phyloP scores from a whole-genome alignment of 2,113 vertebrate species.

The Paraplagusia blochii region DNA sequence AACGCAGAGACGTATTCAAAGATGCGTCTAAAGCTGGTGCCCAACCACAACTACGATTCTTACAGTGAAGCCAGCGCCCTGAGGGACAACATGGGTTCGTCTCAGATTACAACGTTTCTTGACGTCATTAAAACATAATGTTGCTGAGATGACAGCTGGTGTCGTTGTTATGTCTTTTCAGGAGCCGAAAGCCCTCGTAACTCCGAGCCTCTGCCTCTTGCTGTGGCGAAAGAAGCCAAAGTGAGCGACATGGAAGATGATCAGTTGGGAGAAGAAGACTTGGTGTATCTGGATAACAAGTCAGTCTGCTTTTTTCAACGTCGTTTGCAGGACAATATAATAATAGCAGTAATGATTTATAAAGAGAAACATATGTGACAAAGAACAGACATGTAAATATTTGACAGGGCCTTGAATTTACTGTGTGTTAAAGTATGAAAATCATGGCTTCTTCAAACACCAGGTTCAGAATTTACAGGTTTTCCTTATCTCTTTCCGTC shows the following conservation, averaged over 20 bases:
- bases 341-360: too few relatives aligned
- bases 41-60: constrained; percentile 86
- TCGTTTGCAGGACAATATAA: not conserved
- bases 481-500: constrained; percentile 6
- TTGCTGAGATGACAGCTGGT: not conserved
- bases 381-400: not conserved
- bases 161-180: constrained; percentile 39
- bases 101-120: not conserved
- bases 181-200: constrained; percentile 83
- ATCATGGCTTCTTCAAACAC: not conserved
- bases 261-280: constrained; percentile 89
- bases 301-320: constrained; percentile 68
- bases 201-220: constrained; percentile 81
- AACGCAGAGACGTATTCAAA: constrained; percentile 91
- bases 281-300: constrained; percentile 81
- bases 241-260: constrained; percentile 91
- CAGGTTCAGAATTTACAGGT: not conserved
- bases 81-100: constrained; percentile 90
- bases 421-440: not conserved
- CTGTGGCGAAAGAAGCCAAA: constrained; percentile 95
- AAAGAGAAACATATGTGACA: not conserved
- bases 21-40: constrained; percentile 96
- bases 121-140: not conserved
- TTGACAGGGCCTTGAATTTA: not conserved
- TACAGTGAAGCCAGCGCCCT: constrained; percentile 92